Evolutionary conservation across 1,140 invertebrate genomes (phyloP), one percentile per base, ranked within the genome.

Genomic region (Potamilus streckersoni): DNA sequence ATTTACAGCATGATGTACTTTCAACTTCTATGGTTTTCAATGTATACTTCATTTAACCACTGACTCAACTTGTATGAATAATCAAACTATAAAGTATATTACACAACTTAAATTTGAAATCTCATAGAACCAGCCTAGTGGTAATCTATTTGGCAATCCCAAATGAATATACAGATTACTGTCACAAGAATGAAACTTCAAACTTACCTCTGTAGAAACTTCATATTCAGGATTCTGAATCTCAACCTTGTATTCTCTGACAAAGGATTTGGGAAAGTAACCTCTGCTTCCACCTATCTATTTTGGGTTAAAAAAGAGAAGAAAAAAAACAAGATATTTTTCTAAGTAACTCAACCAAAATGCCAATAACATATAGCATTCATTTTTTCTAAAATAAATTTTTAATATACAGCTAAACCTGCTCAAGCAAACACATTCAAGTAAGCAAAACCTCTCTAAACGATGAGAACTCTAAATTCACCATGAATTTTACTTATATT

Each of bases 211-310:
- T 64, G 92, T 92, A 74, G 91, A 86, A 20, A 93, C 90, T 81
- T 89, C 76, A 79, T 90, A 79, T 15, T 79, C 70, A 23, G 90
- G 85, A 13, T 90, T 85, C n/a, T 84, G 87, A 27, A 88, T 81
- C 13, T 91, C 73, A 59, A 92, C 80, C 82, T 91, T 90, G 31
- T 87, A 87, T 88, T 93, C 93, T 69, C 86, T 85, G 5, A 93
- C 80, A 82, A 94, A 92, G 17, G 87, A 86, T 69, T 91, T 90
- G 62, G 93, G 93, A 31, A 92, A 92, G 89, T 95, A 95, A 63
- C 95, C 95, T 79, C 91, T 88, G 83, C 91, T 92, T 49, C 93
- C 94, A 85, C 93, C 92, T 56, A 95, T 92, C 89, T 92, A 71
- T 38, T 38, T 38, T 38, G 38, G 38, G 38, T 23, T 38, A 38